Evolutionary conservation across 1,140 invertebrate species (phyloP).

Genomic region (Neodiprion lecontei): DNA sequence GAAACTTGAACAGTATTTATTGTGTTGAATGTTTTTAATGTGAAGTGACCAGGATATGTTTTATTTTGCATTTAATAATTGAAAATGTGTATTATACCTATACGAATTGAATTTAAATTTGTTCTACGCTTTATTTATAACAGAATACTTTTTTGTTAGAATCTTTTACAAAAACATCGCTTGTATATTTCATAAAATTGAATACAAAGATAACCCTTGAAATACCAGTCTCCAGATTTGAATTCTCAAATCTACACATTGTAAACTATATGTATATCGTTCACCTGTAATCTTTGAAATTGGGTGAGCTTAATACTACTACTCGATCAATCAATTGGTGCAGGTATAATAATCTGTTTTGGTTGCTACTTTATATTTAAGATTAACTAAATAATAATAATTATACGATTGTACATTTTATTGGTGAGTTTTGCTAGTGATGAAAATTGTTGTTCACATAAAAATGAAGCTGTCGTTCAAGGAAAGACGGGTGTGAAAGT

Average conservation of each 20-base stretch:
- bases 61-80: slow-evolving; percentile 34
- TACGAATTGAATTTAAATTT: slow-evolving; percentile 15
- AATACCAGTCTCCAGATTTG: not conserved
- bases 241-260: not conserved
- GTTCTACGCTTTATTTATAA: slow-evolving; percentile 15
- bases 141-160: slow-evolving; percentile 27
- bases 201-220: not conserved
- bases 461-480: not conserved
- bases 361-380: not conserved
- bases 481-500: not conserved
- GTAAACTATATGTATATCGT: too few species aligned
- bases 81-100: slow-evolving; percentile 37
- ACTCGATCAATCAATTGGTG: not conserved
- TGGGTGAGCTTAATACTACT: not conserved
- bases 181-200: not conserved
- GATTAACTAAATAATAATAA: not conserved
- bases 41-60: slow-evolving; percentile 27
- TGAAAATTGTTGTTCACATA: slow-evolving; percentile 1
- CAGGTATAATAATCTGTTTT: not conserved
- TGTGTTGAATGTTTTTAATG: slow-evolving; percentile 21
- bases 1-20: slow-evolving; percentile 34
- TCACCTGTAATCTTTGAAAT: not conserved
- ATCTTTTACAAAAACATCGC: not conserved
- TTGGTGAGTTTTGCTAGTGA: not conserved
- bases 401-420: not conserved